phyloP scores from a whole-genome alignment of 2,113 vertebrate genomes.

The Pangasianodon hypophthalmus region DNA sequence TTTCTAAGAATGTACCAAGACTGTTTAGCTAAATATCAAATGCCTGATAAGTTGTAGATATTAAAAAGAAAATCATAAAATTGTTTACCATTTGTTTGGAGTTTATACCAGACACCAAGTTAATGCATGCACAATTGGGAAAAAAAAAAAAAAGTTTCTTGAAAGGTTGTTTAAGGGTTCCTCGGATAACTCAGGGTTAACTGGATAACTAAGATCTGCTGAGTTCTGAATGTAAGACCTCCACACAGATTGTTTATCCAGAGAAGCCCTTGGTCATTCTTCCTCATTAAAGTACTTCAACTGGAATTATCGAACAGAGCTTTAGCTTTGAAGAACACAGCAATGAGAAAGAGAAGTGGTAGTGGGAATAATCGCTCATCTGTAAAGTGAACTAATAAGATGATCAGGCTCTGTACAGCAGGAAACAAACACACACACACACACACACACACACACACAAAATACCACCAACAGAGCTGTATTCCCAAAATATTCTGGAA shows the following conservation, averaged over 20 bases:
- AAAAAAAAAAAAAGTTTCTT: not conserved
- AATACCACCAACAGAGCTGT: not conserved
- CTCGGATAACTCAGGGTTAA: too few relatives aligned
- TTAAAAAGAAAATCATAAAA: too few relatives aligned
- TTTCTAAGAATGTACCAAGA: too few relatives aligned
- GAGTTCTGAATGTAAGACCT: not conserved
- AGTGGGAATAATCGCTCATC: not conserved
- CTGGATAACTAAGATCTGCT: too few relatives aligned
- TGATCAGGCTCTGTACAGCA: not conserved
- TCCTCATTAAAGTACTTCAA: slow-evolving; percentile 21
- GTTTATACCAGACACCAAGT: not conserved
- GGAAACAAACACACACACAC: not conserved
- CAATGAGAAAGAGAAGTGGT: not conserved
- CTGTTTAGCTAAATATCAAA: too few relatives aligned
- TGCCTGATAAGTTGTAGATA: too few relatives aligned
- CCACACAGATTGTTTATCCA: not conserved
- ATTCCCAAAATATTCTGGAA: not conserved
- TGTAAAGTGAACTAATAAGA: slow-evolving; percentile 10
- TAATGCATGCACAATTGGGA: not conserved
- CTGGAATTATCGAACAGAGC: not conserved
- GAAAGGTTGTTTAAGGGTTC: not conserved
- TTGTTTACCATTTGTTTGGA: not conserved
- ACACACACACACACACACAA: too few relatives aligned
- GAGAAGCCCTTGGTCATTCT: not conserved
- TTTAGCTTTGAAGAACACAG: slow-evolving; percentile 18